Percentiles rank a stretch among this genome's conserved stretches.
Evolutionary conservation across 1,140 invertebrate genomes (phyloP).

Genomic region (Psilanteris sp.): DNA sequence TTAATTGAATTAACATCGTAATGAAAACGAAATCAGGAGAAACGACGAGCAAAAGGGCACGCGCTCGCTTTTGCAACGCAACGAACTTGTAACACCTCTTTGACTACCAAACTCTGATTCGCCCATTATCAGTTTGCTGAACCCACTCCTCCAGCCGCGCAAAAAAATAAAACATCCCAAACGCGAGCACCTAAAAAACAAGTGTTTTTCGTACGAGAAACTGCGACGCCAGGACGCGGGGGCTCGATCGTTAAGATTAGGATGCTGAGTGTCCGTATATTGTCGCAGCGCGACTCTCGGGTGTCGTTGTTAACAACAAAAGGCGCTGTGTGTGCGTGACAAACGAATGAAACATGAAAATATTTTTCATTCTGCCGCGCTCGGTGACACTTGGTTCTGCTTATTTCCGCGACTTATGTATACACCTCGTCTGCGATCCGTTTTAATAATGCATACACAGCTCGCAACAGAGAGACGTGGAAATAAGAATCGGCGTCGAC

Average conservation of each 20-base stretch:
- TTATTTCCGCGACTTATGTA: slow-evolving; percentile 39
- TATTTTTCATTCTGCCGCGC: slow-evolving; percentile 52
- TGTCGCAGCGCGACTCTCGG: slow-evolving; percentile 25
- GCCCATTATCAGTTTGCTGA: too few species aligned
- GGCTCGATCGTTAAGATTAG: slow-evolving; percentile 55
- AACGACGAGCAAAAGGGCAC: too few species aligned
- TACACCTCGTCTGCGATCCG: slow-evolving; percentile 38
- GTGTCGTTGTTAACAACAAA: slow-evolving; percentile 35
- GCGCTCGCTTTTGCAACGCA: too few species aligned
- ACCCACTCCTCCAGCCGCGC: too few species aligned
- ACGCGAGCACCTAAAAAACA: neutral
- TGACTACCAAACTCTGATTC: too few species aligned
- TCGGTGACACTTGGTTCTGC: slow-evolving; percentile 32
- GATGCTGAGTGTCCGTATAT: slow-evolving; percentile 54
- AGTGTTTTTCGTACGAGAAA: slow-evolving; percentile 10
- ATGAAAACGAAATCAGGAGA: too few species aligned
- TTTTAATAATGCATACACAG: slow-evolving; percentile 55
- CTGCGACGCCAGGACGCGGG: neutral
- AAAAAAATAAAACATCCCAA: slow-evolving; percentile 2
- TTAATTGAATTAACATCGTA: too few species aligned
- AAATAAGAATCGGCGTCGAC: neutral
- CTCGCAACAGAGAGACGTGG: neutral
- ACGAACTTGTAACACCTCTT: too few species aligned
- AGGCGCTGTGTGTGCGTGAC: slow-evolving; percentile 46
- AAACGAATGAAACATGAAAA: slow-evolving; percentile 60